phyloP scores from a whole-genome alignment of 2,797 vertebrate genomes.

The Sebastes steindachneri region DNA sequence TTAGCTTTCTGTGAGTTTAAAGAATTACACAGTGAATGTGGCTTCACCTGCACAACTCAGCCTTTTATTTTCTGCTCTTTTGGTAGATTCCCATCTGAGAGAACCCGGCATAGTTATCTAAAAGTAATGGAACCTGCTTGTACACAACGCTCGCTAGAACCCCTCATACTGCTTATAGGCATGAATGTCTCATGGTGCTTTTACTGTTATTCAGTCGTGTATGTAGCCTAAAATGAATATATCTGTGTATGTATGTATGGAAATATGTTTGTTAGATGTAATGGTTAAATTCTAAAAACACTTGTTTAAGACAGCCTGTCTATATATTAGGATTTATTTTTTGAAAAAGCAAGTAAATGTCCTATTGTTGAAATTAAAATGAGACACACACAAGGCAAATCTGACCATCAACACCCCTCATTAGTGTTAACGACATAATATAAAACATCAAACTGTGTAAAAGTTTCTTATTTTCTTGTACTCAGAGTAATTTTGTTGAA shows the following conservation, averaged over 20 bases:
- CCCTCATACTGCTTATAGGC: not conserved
- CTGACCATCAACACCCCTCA: not conserved
- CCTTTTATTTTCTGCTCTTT: conserved; percentile 63
- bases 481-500: not conserved
- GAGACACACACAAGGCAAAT: not conserved
- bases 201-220: not conserved
- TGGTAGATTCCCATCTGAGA: conserved; percentile 45
- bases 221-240: not conserved
- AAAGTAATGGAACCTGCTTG: conserved; percentile 60
- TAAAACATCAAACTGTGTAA: not conserved
- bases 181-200: not conserved
- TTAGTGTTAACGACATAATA: not conserved
- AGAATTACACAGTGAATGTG: conserved; percentile 68
- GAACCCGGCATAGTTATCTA: conserved; percentile 46
- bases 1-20: conserved; percentile 66
- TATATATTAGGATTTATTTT: not conserved
- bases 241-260: not conserved
- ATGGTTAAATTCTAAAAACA: not conserved
- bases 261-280: not conserved
- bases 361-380: not conserved
- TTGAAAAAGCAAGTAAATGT: not conserved
- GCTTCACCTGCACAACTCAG: conserved; percentile 60
- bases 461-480: not conserved
- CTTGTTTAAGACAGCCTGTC: not conserved
- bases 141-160: not conserved